Evolutionary conservation across 2,888 invertebrate species (phyloP), one percentile per base, ranked within the genome.

Genomic region (Glyphotaelius pellucidus): DNA sequence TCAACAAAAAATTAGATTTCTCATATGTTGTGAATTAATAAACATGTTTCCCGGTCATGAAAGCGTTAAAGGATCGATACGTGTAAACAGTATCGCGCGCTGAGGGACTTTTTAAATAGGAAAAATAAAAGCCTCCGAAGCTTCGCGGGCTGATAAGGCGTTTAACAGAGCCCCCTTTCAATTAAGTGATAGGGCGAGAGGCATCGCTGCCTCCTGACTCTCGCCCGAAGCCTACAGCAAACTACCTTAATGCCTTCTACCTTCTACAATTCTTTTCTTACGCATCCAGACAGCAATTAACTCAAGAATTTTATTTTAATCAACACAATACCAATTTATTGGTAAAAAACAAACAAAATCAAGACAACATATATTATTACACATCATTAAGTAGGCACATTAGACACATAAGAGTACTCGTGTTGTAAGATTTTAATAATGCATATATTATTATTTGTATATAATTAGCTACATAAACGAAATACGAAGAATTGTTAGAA

Each of bases 81-180:
- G 79, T 89, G 88, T 89, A 89, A 89, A 89, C 80, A 89, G 79
- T 79, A 89, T 89, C 88, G 88, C 80, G 31, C 79, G 88, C 88
- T 80, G 35, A 32, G 79, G 38, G 35, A 79, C 67, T 32, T 38
- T 87, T 87, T 52, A 31, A 87, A 52, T 52, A 67, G 38, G 83
- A 87, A 87, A 87, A 87, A 87, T 47, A 87, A 52, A 52, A 87
- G 31, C n/a, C 25, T 35, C 79, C 38, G 88, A 79, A 80, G 80
- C 88, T 79, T 79, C 38, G 9, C 25, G 88, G 67, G 31, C 88
- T 89, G 88, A 89, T 89, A 89, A 89, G 88, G 35, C 88, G 38
- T 89, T 89, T 89, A 89, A 89, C 88, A 89, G 67, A 89, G 88
- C 31, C 88, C 88, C 88, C 80, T 89, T 79, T 89, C 88, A 89